A percentile compares a stretch with the other conserved stretches of the same genome.
Conservation (phyloP, 2,113 vertebrate species). For the Synodontis membranacea region DNA sequence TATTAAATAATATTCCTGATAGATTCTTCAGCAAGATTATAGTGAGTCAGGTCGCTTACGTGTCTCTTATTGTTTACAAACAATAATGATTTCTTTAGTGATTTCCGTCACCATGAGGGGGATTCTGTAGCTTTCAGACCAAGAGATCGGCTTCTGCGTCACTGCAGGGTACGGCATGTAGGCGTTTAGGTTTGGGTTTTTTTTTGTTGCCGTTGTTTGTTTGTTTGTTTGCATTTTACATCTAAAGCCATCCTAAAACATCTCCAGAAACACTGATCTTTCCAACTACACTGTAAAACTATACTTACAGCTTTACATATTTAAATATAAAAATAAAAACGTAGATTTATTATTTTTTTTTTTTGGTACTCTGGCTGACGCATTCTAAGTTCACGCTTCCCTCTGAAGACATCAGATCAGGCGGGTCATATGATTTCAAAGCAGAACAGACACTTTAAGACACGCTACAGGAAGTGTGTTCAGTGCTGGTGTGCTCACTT, state of each 20-base stretch:
- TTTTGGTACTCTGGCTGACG: not conserved
- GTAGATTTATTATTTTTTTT: no score
- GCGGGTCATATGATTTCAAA: slow-evolving; percentile 69
- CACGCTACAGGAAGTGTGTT: slow-evolving; percentile 68
- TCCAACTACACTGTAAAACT: not conserved
- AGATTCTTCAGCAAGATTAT: not conserved
- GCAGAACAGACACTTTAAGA: slow-evolving; percentile 59
- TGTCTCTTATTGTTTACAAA: not conserved
- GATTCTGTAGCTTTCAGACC: not conserved
- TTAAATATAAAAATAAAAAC: no score
- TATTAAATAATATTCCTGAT: not conserved
- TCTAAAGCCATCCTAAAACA: no score
- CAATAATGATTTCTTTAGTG: not conserved
- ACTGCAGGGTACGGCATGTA: not conserved
- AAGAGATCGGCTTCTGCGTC: not conserved
- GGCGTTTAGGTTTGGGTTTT: not conserved
- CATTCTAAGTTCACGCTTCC: slow-evolving; percentile 36
- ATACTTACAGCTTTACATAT: no score
- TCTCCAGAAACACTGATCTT: not conserved
- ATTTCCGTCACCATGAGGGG: not conserved
- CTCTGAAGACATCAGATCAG: slow-evolving; percentile 47
- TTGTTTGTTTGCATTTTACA: no score
- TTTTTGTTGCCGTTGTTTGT: no score
- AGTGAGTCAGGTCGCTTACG: not conserved
- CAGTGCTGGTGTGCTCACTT: slow-evolving; percentile 64